Evolutionary conservation across 2,797 vertebrate genomes (phyloP), one percentile per base, ranked within the genome.

Genomic region (Sphaeramia orbicularis): DNA sequence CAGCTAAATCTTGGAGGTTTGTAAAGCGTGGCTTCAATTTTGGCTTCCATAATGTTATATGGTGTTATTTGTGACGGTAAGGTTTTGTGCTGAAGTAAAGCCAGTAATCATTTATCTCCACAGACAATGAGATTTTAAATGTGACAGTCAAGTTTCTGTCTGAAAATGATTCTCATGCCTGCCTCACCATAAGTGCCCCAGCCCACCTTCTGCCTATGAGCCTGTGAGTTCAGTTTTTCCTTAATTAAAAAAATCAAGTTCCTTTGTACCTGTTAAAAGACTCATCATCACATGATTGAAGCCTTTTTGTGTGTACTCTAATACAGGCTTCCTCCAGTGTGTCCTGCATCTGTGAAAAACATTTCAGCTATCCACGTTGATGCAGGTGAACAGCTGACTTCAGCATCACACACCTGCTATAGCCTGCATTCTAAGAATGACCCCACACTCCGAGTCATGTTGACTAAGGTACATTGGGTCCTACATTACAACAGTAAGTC

Each of bases 1-100:
- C 87, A 94, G 44, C 76, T 95, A 51, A 60, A 85, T 8, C 43
- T 95, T 54, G 86, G 76, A 83, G 94, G 94, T 95, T 55, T 27
- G 24, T 27, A 27, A 27, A 27, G 24, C 6, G 24, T 27, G 24
- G 3, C 24, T 27, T 27, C 24, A 24, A 27, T 27, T 27, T 27
- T 4, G 24, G 24, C 6, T 27, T 27, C 6, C 24, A 27, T 27
- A 6, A 27, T 27, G 24, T 27, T 24, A 27, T 4, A 27, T 27
- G 24, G 24, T 27, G 24, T 27, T 27, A 27, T 27, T 27, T 27
- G 24, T 27, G 24, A 27, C 27, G 24, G 24, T 27, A 27, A 27
- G 4, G 24, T 27, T 27, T 27, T 27, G 24, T 27, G 24, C 24
- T 27, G 24, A 27, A 27, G 24, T 27, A 27, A 27, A 27, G 24